These are phyloP conservation scores for Pheucticus melanocephalus DNA, from an alignment of 2,113 vertebrate genomes.

Conservation along the genomic window DNA sequence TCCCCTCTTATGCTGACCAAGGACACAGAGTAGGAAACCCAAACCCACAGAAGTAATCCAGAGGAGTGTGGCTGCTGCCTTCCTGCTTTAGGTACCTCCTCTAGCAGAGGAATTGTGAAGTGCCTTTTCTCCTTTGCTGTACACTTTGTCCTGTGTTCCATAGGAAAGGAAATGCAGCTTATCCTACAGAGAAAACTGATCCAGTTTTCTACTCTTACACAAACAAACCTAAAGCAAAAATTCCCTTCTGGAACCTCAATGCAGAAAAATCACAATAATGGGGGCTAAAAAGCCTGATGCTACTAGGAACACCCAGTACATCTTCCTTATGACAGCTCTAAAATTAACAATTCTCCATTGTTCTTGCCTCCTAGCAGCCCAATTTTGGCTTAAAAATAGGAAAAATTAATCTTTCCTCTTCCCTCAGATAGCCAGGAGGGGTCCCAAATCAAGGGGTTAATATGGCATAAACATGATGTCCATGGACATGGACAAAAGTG, in stretches of 20 bases:
- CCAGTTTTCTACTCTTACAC: neutral
- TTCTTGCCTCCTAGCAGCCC: neutral
- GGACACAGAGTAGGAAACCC: neutral
- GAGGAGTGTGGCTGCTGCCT: neutral
- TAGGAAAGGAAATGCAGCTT: neutral
- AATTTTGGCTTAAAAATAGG: neutral
- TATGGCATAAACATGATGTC: neutral
- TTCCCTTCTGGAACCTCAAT: neutral
- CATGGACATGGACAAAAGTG: neutral
- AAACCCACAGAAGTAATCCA: neutral
- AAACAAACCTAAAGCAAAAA: neutral
- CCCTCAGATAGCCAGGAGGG: neutral
- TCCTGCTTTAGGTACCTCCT: neutral
- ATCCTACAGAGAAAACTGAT: neutral
- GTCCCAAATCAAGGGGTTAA: neutral
- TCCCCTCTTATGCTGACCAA: neutral
- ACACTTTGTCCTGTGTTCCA: neutral
- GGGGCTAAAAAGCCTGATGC: neutral
- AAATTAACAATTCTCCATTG: neutral
- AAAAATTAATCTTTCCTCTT: neutral
- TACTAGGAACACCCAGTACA: fast-evolving
- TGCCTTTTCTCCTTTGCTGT: neutral
- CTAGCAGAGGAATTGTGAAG: neutral
- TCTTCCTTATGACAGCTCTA: neutral
- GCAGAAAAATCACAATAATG: neutral